phyloP scores from a whole-genome alignment of 2,888 invertebrate species.

The Phyllotreta cruciferae region DNA sequence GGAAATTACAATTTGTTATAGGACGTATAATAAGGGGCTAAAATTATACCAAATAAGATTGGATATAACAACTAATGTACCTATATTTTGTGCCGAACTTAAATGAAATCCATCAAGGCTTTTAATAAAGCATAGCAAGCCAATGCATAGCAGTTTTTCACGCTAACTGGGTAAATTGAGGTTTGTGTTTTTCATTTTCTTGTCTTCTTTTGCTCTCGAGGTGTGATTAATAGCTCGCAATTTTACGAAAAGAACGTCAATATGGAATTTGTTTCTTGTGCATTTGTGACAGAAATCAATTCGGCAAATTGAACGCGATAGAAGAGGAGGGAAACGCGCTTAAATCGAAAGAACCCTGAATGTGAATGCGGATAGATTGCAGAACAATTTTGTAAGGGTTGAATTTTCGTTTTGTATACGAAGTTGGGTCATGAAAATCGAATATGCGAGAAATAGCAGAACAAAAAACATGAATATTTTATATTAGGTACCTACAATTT shows the following conservation, averaged over 20 bases:
- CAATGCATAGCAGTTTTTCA: not conserved
- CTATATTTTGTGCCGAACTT: no score
- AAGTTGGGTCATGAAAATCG: no score
- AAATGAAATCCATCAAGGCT: no score
- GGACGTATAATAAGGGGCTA: no score
- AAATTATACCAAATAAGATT: no score
- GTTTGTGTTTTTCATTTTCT: slow-evolving; percentile 19
- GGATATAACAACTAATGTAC: no score
- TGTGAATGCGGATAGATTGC: slow-evolving; percentile 15
- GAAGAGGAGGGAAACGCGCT: not conserved
- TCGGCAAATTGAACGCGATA: not conserved
- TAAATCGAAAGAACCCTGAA: slow-evolving; percentile 6
- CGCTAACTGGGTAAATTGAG: slow-evolving; percentile 14
- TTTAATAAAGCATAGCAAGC: not conserved
- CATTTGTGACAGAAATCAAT: slow-evolving; percentile 18
- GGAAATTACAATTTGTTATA: no score
- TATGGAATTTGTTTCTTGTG: slow-evolving; percentile 13
- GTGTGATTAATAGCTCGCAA: slow-evolving; percentile 13
- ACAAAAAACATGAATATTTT: no score
- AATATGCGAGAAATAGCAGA: no score
- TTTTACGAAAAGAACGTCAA: slow-evolving; percentile 13
- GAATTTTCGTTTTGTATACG: slow-evolving; percentile 5
- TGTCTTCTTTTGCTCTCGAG: slow-evolving; percentile 7
- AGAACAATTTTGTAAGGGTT: slow-evolving; percentile 11
- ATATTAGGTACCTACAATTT: no score